These are phyloP conservation scores for Temnopleurus reevesii DNA, from an alignment of 53 echinoderm and acorn worm genomes.

Conservation along the genomic window DNA sequence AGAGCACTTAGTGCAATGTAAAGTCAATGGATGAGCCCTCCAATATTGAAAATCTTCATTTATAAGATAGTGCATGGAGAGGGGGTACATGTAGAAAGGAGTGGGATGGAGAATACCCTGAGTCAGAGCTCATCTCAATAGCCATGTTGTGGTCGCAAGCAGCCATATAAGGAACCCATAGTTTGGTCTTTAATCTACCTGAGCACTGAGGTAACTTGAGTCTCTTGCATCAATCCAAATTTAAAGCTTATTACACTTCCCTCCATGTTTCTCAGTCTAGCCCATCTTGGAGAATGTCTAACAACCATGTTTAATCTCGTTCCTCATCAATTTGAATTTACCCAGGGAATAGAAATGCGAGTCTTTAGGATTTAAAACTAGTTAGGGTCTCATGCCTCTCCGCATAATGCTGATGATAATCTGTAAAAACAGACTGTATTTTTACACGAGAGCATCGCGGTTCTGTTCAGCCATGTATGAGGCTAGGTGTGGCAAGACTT, in stretches of 20 bases:
- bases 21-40: too few relatives aligned
- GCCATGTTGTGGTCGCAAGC: neutral
- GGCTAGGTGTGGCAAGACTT: too few relatives aligned
- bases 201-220: neutral
- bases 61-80: too few relatives aligned
- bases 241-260: constrained; percentile 42
- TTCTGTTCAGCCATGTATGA: too few relatives aligned
- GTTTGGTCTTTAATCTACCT: constrained; percentile 30
- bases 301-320: constrained; percentile 49
- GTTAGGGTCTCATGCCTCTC: constrained; percentile 34
- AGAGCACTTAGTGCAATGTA: too few relatives aligned
- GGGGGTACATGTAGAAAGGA: neutral
- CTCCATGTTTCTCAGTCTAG: neutral
- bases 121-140: constrained; percentile 22
- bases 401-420: neutral
- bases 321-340: constrained; percentile 33
- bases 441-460: too few relatives aligned
- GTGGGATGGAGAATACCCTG: neutral
- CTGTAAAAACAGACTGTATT: neutral
- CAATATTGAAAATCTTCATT: too few relatives aligned
- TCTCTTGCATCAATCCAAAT: constrained; percentile 46
- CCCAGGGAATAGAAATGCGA: constrained; percentile 37
- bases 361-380: constrained; percentile 40
- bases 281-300: constrained; percentile 5
- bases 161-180: constrained; percentile 33